A percentile compares a stretch with the other conserved stretches of the same genome.
Conservation (phyloP, 2,113 vertebrate species). For the Aldabrachelys gigantea region DNA sequence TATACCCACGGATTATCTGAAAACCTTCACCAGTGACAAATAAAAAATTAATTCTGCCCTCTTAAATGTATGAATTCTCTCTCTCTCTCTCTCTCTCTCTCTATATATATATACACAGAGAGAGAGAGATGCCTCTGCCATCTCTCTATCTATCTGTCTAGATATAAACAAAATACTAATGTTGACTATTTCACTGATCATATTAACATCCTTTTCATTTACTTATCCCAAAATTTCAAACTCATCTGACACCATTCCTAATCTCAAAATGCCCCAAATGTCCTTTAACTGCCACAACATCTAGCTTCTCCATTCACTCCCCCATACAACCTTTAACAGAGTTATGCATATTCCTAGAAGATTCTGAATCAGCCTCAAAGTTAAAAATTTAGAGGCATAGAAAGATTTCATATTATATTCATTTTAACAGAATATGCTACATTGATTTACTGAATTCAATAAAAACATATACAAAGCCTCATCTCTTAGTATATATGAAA, state of each 20-base stretch:
- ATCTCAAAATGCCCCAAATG: neutral
- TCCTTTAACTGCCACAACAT: too few species aligned
- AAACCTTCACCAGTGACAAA: neutral
- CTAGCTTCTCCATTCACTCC: neutral
- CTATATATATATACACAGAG: too few species aligned
- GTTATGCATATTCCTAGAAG: neutral
- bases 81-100: too few species aligned
- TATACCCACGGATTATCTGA: neutral
- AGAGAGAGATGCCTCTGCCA: too few species aligned
- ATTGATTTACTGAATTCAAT: neutral
- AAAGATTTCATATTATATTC: neutral
- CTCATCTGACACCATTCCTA: neutral
- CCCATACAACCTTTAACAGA: neutral
- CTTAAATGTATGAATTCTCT: neutral
- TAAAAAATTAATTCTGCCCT: neutral
- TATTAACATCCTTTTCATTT: neutral
- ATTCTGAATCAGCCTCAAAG: neutral
- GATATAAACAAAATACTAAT: too few species aligned
- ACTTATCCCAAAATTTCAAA: neutral
- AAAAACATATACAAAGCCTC: neutral
- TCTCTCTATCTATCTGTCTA: too few species aligned
- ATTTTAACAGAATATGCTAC: neutral
- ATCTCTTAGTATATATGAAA: neutral
- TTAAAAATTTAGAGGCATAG: neutral
- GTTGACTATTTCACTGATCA: neutral